phyloP scores from a whole-genome alignment of 2,113 vertebrate species.

The Dendrocopos noguchii region DNA sequence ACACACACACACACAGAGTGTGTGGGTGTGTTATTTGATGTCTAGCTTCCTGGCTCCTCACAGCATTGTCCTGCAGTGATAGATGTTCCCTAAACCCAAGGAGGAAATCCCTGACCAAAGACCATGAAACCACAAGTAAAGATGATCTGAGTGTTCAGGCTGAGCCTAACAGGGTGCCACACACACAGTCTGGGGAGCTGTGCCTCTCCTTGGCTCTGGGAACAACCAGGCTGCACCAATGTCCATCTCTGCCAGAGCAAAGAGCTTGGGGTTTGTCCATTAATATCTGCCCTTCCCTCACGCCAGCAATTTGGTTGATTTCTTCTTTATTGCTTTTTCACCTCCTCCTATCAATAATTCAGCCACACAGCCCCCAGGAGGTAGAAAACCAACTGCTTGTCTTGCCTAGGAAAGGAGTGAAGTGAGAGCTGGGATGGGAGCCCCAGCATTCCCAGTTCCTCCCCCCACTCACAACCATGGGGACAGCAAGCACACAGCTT shows the following conservation, averaged over 20 bases:
- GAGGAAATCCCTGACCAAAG: neutral
- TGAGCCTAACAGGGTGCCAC: neutral
- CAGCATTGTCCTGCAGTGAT: too few species aligned
- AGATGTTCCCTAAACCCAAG: neutral
- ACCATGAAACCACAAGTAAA: neutral
- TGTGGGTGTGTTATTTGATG: neutral
- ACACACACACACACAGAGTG: neutral
- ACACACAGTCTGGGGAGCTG: neutral
- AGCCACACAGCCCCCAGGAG: conserved; percentile 44
- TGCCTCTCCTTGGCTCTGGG: neutral
- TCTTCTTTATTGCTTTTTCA: conserved; percentile 63
- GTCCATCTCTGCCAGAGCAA: neutral
- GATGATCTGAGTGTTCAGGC: fast-evolving
- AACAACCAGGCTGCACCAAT: neutral
- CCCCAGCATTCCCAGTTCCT: neutral
- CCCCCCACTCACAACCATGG: neutral
- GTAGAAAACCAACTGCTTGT: neutral
- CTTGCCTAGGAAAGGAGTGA: neutral
- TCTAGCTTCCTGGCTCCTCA: neutral
- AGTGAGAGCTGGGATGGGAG: neutral
- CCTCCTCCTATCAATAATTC: conserved; percentile 51
- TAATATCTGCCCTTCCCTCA: conserved; percentile 38
- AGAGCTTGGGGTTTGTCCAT: neutral
- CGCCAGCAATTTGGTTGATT: conserved; percentile 45
- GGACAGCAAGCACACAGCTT: neutral